Percentiles rank a stretch among this genome's conserved stretches.
Conservation (phyloP, 2,113 vertebrate species). For the Diadophis punctatus region DNA sequence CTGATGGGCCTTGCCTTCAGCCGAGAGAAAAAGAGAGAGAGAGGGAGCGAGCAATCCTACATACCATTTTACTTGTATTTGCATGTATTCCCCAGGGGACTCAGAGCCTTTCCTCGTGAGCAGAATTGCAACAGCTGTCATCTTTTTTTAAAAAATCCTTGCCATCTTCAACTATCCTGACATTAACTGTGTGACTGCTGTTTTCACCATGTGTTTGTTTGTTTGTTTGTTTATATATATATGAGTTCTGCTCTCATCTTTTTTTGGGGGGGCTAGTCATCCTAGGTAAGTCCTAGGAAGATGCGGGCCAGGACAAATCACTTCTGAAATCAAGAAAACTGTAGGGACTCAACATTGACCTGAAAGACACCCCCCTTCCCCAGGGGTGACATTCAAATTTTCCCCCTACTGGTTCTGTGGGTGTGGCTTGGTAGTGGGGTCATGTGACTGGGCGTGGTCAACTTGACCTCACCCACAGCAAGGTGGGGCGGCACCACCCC, state of each 20-base stretch:
- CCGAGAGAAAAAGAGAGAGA: not conserved
- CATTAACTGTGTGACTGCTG: not conserved
- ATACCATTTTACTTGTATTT: conserved; percentile 28
- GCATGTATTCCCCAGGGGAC: conserved; percentile 10
- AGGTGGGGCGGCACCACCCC: too few species aligned
- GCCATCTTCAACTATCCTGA: not conserved
- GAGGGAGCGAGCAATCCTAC: not conserved
- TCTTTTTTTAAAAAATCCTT: too few species aligned
- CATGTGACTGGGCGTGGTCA: too few species aligned
- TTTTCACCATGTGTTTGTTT: not conserved
- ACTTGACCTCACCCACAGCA: too few species aligned
- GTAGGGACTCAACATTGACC: not conserved
- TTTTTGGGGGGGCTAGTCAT: not conserved
- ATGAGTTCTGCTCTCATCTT: not conserved
- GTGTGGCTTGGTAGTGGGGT: too few species aligned
- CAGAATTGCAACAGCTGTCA: conserved; percentile 16
- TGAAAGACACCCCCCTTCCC: accelerated
- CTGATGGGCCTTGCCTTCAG: not conserved
- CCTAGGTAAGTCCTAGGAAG: not conserved
- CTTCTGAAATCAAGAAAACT: not conserved
- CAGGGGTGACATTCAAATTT: too few species aligned
- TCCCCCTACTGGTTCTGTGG: too few species aligned
- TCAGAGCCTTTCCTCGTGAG: not conserved
- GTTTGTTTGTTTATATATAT: too few species aligned
- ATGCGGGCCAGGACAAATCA: not conserved